A percentile compares a stretch with the other conserved stretches of the same genome.
Evolutionary conservation across 2,113 vertebrate genomes (phyloP).

Genomic region (Puma concolor): DNA sequence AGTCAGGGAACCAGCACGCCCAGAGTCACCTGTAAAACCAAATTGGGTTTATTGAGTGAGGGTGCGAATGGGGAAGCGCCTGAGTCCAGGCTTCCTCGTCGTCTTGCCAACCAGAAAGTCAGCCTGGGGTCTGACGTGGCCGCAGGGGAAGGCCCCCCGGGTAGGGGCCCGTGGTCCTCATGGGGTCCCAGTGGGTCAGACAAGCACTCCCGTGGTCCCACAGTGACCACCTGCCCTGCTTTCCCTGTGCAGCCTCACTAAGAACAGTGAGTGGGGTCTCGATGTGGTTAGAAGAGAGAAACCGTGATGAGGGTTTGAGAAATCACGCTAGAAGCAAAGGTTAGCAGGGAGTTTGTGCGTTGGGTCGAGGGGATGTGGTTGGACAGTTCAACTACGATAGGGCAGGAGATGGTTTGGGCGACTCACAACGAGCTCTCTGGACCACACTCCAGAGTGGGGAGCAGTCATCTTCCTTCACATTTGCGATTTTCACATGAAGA

Average conservation of each 20-base stretch:
- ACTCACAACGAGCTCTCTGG: neutral
- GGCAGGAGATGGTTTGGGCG: neutral
- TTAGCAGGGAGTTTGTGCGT: neutral
- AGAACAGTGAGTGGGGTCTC: neutral
- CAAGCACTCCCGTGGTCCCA: neutral
- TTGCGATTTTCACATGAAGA: neutral
- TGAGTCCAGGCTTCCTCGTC: neutral
- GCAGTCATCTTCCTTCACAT: neutral
- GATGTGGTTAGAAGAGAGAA: neutral
- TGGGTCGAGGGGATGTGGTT: neutral
- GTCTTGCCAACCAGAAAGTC: neutral
- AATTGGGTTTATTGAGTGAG: neutral
- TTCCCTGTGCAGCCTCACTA: neutral
- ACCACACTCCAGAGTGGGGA: neutral
- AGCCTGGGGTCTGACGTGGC: neutral
- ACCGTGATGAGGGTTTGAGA: neutral
- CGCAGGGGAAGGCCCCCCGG: neutral
- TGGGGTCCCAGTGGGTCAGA: neutral
- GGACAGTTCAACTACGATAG: neutral
- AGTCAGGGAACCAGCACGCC: neutral
- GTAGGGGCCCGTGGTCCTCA: neutral
- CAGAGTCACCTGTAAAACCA: neutral
- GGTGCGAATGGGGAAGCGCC: neutral
- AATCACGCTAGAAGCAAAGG: neutral
- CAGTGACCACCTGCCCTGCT: no score